Evolutionary conservation across 2,888 invertebrate species (phyloP).

Genomic region (Synergus laeviventris): DNA sequence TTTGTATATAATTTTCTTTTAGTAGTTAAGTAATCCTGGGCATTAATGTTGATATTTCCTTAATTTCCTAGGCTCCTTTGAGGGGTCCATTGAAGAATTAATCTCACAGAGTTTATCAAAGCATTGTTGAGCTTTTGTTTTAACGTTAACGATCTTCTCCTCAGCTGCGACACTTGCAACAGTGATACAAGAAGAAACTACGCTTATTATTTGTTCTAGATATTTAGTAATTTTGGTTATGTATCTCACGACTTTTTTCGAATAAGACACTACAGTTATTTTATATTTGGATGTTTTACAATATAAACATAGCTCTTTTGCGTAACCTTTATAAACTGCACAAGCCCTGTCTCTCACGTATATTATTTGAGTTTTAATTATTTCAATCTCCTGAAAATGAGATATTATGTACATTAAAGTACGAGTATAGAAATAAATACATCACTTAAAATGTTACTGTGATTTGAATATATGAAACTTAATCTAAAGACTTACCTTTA

Average conservation of each 20-base stretch:
- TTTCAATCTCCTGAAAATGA: not conserved
- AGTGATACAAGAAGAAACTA: not conserved
- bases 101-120: no score
- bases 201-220: not conserved
- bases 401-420: no score
- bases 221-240: not conserved
- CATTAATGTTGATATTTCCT: no score
- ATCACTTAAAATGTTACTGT: no score
- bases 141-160: no score
- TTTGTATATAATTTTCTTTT: no score
- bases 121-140: no score
- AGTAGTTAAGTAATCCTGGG: no score
- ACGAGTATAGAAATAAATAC: no score
- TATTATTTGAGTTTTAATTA: not conserved
- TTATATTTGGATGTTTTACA: constrained; percentile 5
- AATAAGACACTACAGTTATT: not conserved
- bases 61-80: no score
- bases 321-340: not conserved
- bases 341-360: constrained; percentile 14
- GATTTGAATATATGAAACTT: no score
- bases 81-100: no score
- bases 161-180: not conserved
- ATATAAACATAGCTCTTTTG: constrained; percentile 1
- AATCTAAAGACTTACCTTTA: not conserved
- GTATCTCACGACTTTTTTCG: constrained; percentile 13